Conservation (phyloP, 2,888 invertebrate species). For the Perithous albicinctus region DNA sequence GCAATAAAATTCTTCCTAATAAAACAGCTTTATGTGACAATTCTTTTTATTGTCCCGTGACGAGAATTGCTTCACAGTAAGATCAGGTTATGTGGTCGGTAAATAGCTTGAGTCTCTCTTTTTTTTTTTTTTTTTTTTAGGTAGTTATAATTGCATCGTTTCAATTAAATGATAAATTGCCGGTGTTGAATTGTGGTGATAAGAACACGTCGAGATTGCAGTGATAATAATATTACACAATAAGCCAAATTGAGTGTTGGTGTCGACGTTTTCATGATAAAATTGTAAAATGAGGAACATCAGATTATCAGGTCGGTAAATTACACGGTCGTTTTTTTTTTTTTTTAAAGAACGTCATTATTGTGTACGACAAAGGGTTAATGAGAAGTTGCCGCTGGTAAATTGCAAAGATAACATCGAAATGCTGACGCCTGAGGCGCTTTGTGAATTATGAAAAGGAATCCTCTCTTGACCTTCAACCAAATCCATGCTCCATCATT, state of each 20-base stretch:
- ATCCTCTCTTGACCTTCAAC: slow-evolving; percentile 3
- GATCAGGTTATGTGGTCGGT: no score
- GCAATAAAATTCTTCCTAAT: not conserved
- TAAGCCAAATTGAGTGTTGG: not conserved
- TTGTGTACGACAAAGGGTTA: not conserved
- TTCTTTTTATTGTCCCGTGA: not conserved
- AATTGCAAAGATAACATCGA: not conserved
- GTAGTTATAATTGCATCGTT: not conserved
- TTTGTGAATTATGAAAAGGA: not conserved
- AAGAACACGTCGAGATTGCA: no score
- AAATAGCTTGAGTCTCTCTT: no score
- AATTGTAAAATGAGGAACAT: not conserved
- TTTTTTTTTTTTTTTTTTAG: no score
- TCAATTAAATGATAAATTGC: no score
- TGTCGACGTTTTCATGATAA: not conserved
- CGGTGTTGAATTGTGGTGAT: no score
- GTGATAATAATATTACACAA: no score
- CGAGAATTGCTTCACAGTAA: no score
- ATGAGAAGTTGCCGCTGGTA: not conserved
- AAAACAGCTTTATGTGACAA: not conserved
- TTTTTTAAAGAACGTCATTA: not conserved
- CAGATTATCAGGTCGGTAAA: not conserved
- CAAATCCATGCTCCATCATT: not conserved
- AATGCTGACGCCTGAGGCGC: not conserved
- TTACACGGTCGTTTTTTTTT: not conserved